Conservation (phyloP, 2,888 invertebrate species). For the Caenorhabditis imperialis region DNA sequence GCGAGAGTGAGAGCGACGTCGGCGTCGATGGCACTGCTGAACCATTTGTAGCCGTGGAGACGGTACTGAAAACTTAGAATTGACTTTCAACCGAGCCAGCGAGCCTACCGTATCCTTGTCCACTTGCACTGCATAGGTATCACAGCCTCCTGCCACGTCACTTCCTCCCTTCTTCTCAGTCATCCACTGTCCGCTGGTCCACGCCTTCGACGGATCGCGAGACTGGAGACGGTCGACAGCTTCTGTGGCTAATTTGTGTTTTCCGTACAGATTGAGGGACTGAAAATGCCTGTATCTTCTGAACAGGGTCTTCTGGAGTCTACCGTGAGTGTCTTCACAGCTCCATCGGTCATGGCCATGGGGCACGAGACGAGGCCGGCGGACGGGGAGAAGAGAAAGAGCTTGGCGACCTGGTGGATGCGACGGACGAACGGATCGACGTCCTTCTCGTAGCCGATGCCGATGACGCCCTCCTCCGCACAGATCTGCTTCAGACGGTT, state of each 20-base stretch:
- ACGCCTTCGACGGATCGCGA: slow-evolving; percentile 78
- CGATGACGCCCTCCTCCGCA: slow-evolving; percentile 81
- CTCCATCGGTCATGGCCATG: slow-evolving; percentile 83
- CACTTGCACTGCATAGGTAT: slow-evolving; percentile 68
- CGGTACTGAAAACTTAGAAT: slow-evolving; percentile 69
- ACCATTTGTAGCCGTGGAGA: slow-evolving; percentile 82
- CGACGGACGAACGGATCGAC: slow-evolving; percentile 57
- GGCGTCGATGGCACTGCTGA: slow-evolving; percentile 82
- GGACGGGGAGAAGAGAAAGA: slow-evolving; percentile 80
- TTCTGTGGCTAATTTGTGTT: slow-evolving; percentile 55
- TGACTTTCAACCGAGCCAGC: not conserved
- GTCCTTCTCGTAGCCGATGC: slow-evolving; percentile 68
- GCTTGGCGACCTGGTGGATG: slow-evolving; percentile 79
- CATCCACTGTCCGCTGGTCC: slow-evolving; percentile 83
- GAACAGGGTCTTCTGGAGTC: not conserved
- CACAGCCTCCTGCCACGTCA: slow-evolving; percentile 81
- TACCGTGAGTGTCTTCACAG: slow-evolving; percentile 81
- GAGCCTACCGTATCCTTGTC: slow-evolving; percentile 58
- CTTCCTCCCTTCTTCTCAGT: slow-evolving; percentile 82
- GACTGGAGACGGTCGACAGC: slow-evolving; percentile 53
- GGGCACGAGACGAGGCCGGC: slow-evolving; percentile 82
- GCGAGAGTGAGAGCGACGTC: slow-evolving; percentile 82
- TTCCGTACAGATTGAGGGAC: slow-evolving; percentile 52
- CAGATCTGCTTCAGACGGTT: slow-evolving; percentile 80
- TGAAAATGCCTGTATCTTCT: slow-evolving; percentile 11